These are phyloP conservation scores for Cacoxenus indagator DNA, from an alignment of 2,888 invertebrate species.

Conservation along the genomic window DNA sequence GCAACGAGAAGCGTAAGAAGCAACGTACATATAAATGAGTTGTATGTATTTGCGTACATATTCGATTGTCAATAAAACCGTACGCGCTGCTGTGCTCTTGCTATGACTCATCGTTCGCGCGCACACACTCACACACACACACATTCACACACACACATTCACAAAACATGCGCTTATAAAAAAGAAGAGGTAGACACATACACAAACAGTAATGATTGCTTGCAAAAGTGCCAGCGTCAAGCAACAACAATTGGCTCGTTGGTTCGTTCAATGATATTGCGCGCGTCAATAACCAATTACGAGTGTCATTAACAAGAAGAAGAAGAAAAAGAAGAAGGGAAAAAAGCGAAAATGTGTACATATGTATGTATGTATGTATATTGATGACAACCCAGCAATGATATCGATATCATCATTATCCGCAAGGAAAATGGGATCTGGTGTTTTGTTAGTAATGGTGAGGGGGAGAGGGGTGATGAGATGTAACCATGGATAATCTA, in stretches of 20 bases:
- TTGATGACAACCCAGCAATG: neutral
- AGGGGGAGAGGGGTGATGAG: neutral
- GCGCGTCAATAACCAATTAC: slow-evolving; percentile 18
- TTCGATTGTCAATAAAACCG: slow-evolving; percentile 20
- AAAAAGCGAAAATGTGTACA: neutral
- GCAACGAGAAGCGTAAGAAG: neutral
- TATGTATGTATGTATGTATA: neutral
- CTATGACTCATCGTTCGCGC: slow-evolving; percentile 8
- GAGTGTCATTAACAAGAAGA: neutral
- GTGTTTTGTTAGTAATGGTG: no score
- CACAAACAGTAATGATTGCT: neutral
- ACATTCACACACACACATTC: neutral
- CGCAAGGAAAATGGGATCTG: neutral
- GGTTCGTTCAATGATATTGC: slow-evolving; percentile 15
- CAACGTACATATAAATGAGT: neutral
- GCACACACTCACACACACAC: slow-evolving; percentile 16
- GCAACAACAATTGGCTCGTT: neutral
- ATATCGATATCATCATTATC: slow-evolving; percentile 11
- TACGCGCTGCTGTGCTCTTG: neutral
- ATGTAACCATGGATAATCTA: no score
- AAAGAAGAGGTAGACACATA: neutral
- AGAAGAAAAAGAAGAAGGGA: neutral
- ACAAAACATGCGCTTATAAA: neutral
- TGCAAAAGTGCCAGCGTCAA: neutral
- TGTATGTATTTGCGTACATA: slow-evolving; percentile 15